Conservation (phyloP, 2,888 invertebrate species). For the Ennomos fuscantarius region DNA sequence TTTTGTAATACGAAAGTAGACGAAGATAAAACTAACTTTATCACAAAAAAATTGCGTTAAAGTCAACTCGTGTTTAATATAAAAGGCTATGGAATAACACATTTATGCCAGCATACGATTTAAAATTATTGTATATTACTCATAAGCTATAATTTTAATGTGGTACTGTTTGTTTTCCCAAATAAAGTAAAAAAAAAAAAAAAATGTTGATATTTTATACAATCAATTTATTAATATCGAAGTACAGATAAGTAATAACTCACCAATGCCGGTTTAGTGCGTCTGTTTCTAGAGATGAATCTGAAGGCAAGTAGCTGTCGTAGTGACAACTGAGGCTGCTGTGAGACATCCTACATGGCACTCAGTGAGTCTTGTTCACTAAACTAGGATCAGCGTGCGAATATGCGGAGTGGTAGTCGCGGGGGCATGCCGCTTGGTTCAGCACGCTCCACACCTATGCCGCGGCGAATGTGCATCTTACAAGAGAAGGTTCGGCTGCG, state of each 20-base stretch:
- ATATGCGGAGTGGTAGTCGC: constrained; percentile 60
- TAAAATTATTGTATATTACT: too few species aligned
- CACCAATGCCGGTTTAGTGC: constrained; percentile 81
- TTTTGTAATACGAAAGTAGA: too few species aligned
- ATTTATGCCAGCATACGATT: too few species aligned
- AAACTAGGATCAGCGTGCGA: constrained; percentile 63
- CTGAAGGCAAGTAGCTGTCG: constrained; percentile 81
- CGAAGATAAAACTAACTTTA: too few species aligned
- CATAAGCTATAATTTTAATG: too few species aligned
- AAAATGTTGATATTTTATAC: background rate
- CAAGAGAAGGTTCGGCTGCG: constrained; percentile 80
- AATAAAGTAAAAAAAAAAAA: too few species aligned
- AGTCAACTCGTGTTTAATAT: too few species aligned
- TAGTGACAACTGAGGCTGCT: constrained; percentile 82
- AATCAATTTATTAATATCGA: too few species aligned
- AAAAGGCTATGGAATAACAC: too few species aligned
- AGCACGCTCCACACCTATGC: constrained; percentile 80
- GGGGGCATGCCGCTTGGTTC: constrained; percentile 75
- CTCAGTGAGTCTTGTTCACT: constrained; percentile 70
- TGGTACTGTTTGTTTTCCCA: too few species aligned
- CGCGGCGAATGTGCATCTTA: constrained; percentile 82
- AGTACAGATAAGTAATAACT: constrained; percentile 47
- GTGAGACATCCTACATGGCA: constrained; percentile 85
- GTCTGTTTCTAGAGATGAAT: constrained; percentile 80
- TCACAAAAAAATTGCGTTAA: too few species aligned